Evolutionary conservation across 2,888 invertebrate species (phyloP).

Genomic region (Oscheius sp.): DNA sequence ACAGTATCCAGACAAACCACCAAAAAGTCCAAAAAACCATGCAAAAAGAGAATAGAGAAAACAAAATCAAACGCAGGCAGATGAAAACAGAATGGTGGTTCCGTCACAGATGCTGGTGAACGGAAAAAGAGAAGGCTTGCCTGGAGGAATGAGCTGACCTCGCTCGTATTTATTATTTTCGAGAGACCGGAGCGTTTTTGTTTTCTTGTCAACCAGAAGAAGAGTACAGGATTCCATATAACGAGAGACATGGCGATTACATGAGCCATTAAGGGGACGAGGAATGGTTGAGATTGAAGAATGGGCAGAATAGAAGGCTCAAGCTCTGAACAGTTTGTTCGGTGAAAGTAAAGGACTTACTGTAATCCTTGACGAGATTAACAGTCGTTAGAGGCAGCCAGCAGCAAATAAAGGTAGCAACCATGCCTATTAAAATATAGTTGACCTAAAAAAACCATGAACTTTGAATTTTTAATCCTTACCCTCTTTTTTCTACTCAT

Average conservation of each 20-base stretch:
- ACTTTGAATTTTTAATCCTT: neutral
- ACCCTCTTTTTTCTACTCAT: constrained; percentile 59
- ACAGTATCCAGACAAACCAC: constrained; percentile 13
- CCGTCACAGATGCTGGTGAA: constrained; percentile 26
- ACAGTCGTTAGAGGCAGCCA: constrained; percentile 69
- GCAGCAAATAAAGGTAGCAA: constrained; percentile 70
- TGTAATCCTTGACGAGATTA: constrained; percentile 68
- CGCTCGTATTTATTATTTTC: constrained; percentile 64
- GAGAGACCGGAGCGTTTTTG: constrained; percentile 63
- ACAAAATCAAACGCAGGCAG: neutral
- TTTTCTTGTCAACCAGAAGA: constrained; percentile 70
- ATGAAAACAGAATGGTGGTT: constrained; percentile 6
- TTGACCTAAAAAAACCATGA: constrained; percentile 57
- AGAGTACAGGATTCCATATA: constrained; percentile 69
- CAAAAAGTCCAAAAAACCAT: neutral
- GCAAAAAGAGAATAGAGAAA: neutral
- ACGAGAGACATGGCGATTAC: constrained; percentile 69
- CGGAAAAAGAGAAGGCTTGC: constrained; percentile 17
- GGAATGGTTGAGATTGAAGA: constrained; percentile 63
- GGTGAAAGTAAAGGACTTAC: constrained; percentile 41
- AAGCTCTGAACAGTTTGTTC: constrained; percentile 44
- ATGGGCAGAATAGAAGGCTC: constrained; percentile 62
- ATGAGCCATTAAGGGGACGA: constrained; percentile 67
- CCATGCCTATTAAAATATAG: constrained; percentile 80
- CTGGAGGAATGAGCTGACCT: constrained; percentile 47